Percentiles rank a stretch among this genome's conserved stretches.
These are phyloP conservation scores for Misgurnus anguillicaudatus DNA, from an alignment of 2,113 vertebrate genomes.

Conservation along the genomic window DNA sequence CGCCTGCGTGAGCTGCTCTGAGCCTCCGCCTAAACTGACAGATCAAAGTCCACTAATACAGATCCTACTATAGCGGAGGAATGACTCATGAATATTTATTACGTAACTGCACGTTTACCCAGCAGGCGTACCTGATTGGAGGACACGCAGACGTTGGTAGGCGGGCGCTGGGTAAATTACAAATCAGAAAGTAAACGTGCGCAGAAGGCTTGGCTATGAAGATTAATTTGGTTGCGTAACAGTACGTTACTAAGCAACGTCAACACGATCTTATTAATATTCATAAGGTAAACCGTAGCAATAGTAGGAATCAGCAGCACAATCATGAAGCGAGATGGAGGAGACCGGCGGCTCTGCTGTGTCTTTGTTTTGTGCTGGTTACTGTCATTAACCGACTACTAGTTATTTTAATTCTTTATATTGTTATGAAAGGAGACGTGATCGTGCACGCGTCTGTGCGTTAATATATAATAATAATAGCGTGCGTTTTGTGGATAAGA, in stretches of 20 bases:
- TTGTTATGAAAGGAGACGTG: not conserved
- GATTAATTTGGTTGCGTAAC: not conserved
- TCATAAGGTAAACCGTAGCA: not conserved
- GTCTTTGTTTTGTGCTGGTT: constrained; percentile 12
- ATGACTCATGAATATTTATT: not conserved
- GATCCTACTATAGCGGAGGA: not conserved
- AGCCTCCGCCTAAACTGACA: constrained; percentile 15
- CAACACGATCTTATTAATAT: not conserved
- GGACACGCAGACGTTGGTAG: not conserved
- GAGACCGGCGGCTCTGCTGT: constrained; percentile 13
- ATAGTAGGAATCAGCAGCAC: constrained; percentile 19
- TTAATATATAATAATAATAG: not conserved
- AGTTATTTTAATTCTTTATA: not conserved
- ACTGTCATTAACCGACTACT: constrained; percentile 14
- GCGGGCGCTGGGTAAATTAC: not conserved
- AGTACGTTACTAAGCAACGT: not conserved
- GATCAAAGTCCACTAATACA: not conserved
- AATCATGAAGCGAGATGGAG: constrained; percentile 18
- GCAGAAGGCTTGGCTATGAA: not conserved
- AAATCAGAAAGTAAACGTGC: not conserved
- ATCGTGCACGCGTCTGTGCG: not conserved
- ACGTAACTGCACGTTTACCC: not conserved
- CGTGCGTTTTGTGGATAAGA: not conserved
- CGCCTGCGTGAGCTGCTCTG: not conserved
- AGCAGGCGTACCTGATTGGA: not conserved